Evolutionary conservation across 2,797 vertebrate species (phyloP).

Genomic region (Diplodus sargus): DNA sequence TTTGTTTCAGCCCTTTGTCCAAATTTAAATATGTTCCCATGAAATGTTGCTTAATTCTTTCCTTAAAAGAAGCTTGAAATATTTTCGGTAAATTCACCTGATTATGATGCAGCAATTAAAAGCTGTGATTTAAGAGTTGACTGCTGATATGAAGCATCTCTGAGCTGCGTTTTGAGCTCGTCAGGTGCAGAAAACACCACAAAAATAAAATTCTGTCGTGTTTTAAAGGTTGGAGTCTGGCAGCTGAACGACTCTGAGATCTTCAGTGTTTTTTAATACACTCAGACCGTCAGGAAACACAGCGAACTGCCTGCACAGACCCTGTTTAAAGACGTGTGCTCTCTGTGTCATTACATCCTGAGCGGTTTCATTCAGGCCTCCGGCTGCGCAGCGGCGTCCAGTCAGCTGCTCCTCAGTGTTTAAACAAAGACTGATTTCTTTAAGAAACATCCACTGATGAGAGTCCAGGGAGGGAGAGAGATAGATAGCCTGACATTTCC

Average conservation of each 20-base stretch:
- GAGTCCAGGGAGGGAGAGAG: constrained; percentile 40
- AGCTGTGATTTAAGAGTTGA: background rate
- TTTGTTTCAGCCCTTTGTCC: too few species aligned
- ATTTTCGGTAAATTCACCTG: too few species aligned
- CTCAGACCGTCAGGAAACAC: background rate
- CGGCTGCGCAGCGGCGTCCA: constrained; percentile 30
- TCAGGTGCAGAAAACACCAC: background rate
- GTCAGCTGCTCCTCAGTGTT: constrained; percentile 47
- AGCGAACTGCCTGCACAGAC: constrained; percentile 57
- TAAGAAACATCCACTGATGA: constrained; percentile 51
- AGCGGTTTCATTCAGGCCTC: constrained; percentile 56
- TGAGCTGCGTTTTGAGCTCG: background rate
- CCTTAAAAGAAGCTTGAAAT: too few species aligned
- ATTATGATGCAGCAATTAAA: too few species aligned
- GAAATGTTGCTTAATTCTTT: too few species aligned
- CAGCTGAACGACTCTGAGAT: constrained; percentile 7
- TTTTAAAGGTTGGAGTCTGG: background rate
- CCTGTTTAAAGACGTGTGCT: constrained; percentile 41
- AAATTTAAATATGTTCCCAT: too few species aligned
- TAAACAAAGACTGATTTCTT: constrained; percentile 75
- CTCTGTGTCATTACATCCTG: constrained; percentile 67
- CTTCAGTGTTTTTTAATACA: background rate
- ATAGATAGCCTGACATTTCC: constrained; percentile 29
- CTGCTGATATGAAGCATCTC: background rate
- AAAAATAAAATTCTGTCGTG: background rate